phyloP scores from a whole-genome alignment of 2,888 invertebrate genomes.

The Meghimatium bilineatum region DNA sequence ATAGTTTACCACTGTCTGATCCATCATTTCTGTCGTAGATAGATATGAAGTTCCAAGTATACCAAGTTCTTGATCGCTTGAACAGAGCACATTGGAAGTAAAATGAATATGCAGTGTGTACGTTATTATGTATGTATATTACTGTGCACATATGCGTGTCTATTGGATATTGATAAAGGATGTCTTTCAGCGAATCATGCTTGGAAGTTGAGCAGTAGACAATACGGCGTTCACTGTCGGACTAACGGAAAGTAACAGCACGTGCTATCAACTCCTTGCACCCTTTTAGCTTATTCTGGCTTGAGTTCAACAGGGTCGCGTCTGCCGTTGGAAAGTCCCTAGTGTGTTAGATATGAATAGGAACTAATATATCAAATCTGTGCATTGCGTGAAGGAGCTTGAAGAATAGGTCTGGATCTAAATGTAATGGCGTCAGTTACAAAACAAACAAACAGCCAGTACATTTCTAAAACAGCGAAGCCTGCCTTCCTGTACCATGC shows the following conservation, averaged over 20 bases:
- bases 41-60: too few relatives aligned
- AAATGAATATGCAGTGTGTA: not conserved
- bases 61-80: too few relatives aligned
- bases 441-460: not conserved
- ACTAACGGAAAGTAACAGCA: not conserved
- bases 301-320: not conserved
- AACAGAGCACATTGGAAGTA: too few relatives aligned
- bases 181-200: not conserved
- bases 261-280: too few relatives aligned
- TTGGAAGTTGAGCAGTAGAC: not conserved
- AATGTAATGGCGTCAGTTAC: not conserved
- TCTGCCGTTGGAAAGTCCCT: not conserved
- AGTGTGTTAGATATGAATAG: not conserved
- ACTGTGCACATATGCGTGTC: too few relatives aligned
- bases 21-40: too few relatives aligned
- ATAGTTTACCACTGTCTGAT: too few relatives aligned
- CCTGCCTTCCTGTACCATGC: not conserved
- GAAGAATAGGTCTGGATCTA: not conserved
- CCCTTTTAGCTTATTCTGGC: not conserved
- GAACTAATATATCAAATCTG: conserved; percentile 8
- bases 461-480: not conserved
- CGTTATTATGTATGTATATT: not conserved
- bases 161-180: too few relatives aligned
- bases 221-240: not conserved
- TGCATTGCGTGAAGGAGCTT: not conserved